Base-by-base conservation (phyloP, 2,797 vertebrate genomes). In the Nannoperca obscura region DNA sequence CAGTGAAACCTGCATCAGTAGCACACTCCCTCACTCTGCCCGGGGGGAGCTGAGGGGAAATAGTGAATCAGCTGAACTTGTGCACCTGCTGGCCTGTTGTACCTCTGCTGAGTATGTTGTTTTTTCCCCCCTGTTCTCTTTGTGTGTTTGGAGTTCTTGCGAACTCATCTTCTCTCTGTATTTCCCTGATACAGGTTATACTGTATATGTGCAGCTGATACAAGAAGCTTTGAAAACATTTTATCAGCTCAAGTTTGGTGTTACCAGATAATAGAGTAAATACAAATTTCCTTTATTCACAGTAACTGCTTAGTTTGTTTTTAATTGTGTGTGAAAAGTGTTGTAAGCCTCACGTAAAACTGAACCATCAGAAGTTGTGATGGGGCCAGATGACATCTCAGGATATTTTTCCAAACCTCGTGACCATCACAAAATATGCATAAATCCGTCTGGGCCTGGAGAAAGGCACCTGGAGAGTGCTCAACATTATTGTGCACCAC, bases 1-100 rank as follows among this genome's bases (percentile, higher is more conserved):
- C 78, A 22, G 57, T 42, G 55, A 78, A 86, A 78, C 15, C 71
- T 83, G 67, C 67, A 12, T 34, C 57, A 3, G 34, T 10, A 58
- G 71, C 78, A 68, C 54, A 52, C 42, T 40, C 36, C 62, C 46
- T 74, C 50, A 10, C 42, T 40, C 38, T 3, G 54, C 64, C 61
- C 76, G 46, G 46, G 70, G 65, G 36, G 7, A 13, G 8, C 20
- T 47, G 55, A 54, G 30, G 27, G 42, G 12, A 70, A 54, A 20
- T 2, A 49, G 14, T 8, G 42, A 57, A 54, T 57, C 44, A 57
- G 30, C 73, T 82, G 64, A 73, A 55, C 65, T 40, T 20, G 13
- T 20, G 22, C 69, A 71, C 58, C 57, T 67, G 72, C 72, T 73
- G 59, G 30, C 54, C 47, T 55, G 53, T 57, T 58, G 24, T 6